A percentile compares a stretch with the other conserved stretches of the same genome.
Conservation (phyloP, 1,140 invertebrate genomes). For the Helicoverpa armigera region DNA sequence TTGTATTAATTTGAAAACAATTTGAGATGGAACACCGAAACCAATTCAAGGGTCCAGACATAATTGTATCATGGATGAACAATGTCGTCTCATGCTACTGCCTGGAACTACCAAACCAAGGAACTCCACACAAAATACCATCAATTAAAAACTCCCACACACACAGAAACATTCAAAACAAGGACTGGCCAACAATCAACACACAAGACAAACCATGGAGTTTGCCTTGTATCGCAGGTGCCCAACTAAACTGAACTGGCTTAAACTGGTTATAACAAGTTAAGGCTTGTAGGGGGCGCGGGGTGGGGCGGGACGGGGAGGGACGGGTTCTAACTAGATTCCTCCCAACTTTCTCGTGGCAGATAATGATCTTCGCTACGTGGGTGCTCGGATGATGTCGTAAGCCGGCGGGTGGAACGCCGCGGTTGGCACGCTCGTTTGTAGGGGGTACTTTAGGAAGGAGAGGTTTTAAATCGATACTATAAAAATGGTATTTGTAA, state of each 20-base stretch:
- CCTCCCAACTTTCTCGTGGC: conserved; percentile 82
- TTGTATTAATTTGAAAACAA: too few relatives aligned
- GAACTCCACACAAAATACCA: neutral
- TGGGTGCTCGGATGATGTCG: conserved; percentile 64
- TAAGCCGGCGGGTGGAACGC: conserved; percentile 57
- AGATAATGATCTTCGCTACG: conserved; percentile 85
- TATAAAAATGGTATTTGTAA: too few relatives aligned
- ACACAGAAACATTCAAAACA: neutral
- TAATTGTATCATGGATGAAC: too few relatives aligned
- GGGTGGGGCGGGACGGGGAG: conserved; percentile 49
- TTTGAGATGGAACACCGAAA: too few relatives aligned
- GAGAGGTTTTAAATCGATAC: neutral
- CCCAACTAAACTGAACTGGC: conserved; percentile 77
- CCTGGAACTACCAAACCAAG: too few relatives aligned
- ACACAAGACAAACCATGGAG: conserved; percentile 60
- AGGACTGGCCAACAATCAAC: conserved; percentile 23
- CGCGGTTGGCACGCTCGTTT: conserved; percentile 56
- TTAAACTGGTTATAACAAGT: conserved; percentile 84
- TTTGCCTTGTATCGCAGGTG: conserved; percentile 81
- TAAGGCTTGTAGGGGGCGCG: conserved; percentile 62
- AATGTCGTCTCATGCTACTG: too few relatives aligned
- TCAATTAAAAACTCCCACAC: neutral
- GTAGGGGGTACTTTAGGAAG: neutral
- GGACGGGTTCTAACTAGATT: conserved; percentile 80
- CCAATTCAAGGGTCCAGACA: too few relatives aligned